Evolutionary conservation across 2,113 vertebrate species (phyloP).

Genomic region (Chloropsis cyanopogon): DNA sequence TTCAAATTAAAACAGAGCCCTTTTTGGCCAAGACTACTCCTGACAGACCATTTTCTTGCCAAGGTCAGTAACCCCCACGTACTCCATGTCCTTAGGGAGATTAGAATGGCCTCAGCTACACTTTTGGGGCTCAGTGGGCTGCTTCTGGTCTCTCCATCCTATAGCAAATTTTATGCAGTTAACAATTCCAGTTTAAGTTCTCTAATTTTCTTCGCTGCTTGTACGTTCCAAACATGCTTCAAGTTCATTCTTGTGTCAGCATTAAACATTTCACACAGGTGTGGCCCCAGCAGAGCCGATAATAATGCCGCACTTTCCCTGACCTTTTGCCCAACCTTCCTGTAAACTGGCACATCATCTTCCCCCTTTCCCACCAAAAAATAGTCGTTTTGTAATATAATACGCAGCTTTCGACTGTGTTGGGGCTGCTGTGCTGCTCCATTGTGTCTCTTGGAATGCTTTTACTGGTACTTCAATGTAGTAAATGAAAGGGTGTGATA

Average conservation of each 20-base stretch:
- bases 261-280: conserved; percentile 64
- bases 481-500: conserved; percentile 58
- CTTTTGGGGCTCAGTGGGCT: not conserved
- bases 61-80: not conserved
- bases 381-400: conserved; percentile 54
- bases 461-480: conserved; percentile 29
- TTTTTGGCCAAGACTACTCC: not conserved
- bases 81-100: not conserved
- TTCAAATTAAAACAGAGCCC: not conserved
- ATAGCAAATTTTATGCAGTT: not conserved
- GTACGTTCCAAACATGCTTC: conserved; percentile 52
- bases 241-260: conserved; percentile 76
- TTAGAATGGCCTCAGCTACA: not conserved
- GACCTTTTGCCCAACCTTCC: conserved; percentile 74
- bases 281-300: conserved; percentile 66
- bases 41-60: not conserved
- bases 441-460: conserved; percentile 58
- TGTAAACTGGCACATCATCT: conserved; percentile 57
- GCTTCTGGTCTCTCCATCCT: not conserved
- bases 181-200: conserved; percentile 13
- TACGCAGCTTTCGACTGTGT: not conserved
- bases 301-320: conserved; percentile 74
- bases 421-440: conserved; percentile 9
- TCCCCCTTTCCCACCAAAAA: not conserved
- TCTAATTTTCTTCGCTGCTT: not conserved